Base-by-base conservation (phyloP, 2,888 invertebrate species). In the Ctenicera cuprea region DNA sequence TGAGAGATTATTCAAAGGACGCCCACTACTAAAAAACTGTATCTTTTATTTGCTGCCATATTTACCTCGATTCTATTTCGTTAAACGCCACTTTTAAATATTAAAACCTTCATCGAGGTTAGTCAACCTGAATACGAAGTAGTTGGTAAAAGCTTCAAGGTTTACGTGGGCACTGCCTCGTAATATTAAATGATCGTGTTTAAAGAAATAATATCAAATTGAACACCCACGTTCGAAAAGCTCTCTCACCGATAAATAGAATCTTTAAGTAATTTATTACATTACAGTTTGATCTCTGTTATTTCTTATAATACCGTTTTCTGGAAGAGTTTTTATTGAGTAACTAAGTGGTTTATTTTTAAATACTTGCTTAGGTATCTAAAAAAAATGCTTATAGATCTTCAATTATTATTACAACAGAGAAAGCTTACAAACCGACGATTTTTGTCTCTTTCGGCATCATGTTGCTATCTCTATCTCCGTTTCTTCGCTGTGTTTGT, bases 181-280 rank as follows among this genome's bases (percentile, higher is more conserved):
- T 33, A 33, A 54, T 30, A 54, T 54, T 26, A 30, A 54, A 50
- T 50, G 33, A 59, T 59, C 26, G 26, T 26, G 38, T 33, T 59
- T 59, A 59, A 59, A 59, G 59, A 59, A 59, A 59, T 59, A 59
- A 38, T 59, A 20, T 37, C 2, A 20, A 20, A 38, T 20, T 20
- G 38, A 38, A 59, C 37, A 20, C 59, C 38, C 38, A 59, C 54
- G 22, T n/a, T 26, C 12, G 20, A 26, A 43, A 43, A 14, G 14
- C 45, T 18, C 45, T 16, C 16, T 45, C 45, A 45, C 1, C 45
- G 45, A 45, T 45, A 45, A 45, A 45, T 18, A 5, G 16, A 45
- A 18, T 16, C 45, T 45, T 45, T 18, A 16, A 16, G 45, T 45
- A 45, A 45, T 45, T 45, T 45, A 45, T 45, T 3, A 45, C 16